These are phyloP conservation scores for Zeugodacus cucurbitae DNA, from an alignment of 1,140 invertebrate species.

Conservation along the genomic window DNA sequence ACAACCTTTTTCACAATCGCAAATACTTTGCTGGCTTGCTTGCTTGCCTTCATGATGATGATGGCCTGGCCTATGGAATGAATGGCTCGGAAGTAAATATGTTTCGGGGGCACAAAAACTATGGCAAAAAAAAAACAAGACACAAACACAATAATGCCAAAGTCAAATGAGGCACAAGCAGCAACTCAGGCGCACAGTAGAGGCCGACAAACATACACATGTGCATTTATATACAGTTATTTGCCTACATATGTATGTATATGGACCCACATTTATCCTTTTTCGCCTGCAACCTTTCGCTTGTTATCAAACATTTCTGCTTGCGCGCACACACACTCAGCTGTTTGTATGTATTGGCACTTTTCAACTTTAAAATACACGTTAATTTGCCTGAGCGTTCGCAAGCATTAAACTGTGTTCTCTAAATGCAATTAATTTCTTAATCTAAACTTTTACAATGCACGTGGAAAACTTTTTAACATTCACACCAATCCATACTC, in stretches of 20 bases:
- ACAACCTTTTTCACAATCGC: slow-evolving; percentile 1
- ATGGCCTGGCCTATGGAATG: not conserved
- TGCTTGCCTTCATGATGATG: not conserved
- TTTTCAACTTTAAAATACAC: slow-evolving; percentile 20
- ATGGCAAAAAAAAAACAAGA: not conserved
- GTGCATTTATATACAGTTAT: not conserved
- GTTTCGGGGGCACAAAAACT: not conserved
- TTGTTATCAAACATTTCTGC: slow-evolving; percentile 1
- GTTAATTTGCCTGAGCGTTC: slow-evolving; percentile 17
- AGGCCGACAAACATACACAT: not conserved
- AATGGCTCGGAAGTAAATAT: slow-evolving; percentile 10
- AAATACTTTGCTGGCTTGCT: not conserved
- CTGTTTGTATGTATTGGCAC: not conserved
- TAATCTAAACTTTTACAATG: slow-evolving; percentile 37
- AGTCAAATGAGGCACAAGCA: slow-evolving; percentile 17
- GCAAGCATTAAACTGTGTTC: slow-evolving; percentile 20
- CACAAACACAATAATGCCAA: not conserved
- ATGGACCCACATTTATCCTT: not conserved
- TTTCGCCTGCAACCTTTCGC: not conserved
- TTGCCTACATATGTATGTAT: not conserved
- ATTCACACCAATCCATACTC: not conserved
- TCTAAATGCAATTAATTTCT: slow-evolving; percentile 30
- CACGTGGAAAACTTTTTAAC: not conserved
- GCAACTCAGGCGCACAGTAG: not conserved
- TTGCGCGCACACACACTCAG: not conserved